Evolutionary conservation across 2,888 invertebrate species (phyloP).

Genomic region (Ichneumoninae sp.): DNA sequence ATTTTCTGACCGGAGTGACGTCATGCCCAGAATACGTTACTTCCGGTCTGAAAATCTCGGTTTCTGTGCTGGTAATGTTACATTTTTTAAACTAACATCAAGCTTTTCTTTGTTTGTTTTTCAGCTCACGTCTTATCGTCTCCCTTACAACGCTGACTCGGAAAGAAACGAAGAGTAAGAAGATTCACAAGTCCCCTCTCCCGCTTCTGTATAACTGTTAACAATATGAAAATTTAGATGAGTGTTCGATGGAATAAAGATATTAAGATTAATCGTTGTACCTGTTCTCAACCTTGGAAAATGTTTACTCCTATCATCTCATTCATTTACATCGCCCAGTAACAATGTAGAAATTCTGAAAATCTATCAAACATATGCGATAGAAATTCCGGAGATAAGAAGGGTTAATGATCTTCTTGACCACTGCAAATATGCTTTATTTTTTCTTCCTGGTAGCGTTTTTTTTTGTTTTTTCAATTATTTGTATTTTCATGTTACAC

Average conservation of each 20-base stretch:
- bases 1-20: not conserved
- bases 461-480: conserved; percentile 40
- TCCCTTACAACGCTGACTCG: conserved; percentile 66
- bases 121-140: conserved; percentile 75
- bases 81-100: not conserved
- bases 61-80: not conserved
- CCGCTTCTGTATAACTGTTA: conserved; percentile 36
- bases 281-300: conserved; percentile 6
- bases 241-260: conserved; percentile 48
- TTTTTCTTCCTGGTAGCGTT: conserved; percentile 31
- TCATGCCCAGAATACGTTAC: not conserved
- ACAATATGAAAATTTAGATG: conserved; percentile 53
- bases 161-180: conserved; percentile 70
- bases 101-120: conserved; percentile 30
- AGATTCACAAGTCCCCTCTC: conserved; percentile 16
- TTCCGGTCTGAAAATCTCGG: not conserved
- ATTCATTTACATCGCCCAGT: not conserved
- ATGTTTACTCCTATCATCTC: not conserved
- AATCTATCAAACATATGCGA: not conserved
- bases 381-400: conserved; percentile 22
- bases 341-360: not conserved
- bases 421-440: conserved; percentile 58
- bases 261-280: conserved; percentile 24
- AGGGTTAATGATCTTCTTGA: conserved; percentile 45
- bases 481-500: not conserved